Percentiles rank a stretch among this genome's conserved stretches.
Conservation (phyloP, 2,797 vertebrate genomes). For the Sebastes cheni region DNA sequence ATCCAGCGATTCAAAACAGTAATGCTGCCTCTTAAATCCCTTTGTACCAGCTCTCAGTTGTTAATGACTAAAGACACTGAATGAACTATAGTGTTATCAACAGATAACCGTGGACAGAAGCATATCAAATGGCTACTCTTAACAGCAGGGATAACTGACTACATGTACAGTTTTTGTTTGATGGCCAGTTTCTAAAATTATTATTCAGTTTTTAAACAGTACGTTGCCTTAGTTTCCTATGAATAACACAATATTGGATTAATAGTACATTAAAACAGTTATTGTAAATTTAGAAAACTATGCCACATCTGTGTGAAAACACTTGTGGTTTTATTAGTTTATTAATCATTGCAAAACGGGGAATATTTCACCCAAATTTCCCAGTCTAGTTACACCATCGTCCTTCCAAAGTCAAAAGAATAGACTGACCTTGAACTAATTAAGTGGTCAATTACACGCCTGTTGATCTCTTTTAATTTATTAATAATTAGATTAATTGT, state of each 20-base stretch:
- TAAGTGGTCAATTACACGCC: conserved; percentile 84
- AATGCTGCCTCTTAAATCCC: conserved; percentile 84
- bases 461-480: conserved; percentile 82
- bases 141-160: conserved; percentile 45
- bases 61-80: conserved; percentile 84
- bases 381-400: not conserved
- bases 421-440: conserved; percentile 81
- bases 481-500: conserved; percentile 80
- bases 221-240: conserved; percentile 19
- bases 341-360: not conserved
- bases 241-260: not conserved
- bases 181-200: conserved; percentile 34
- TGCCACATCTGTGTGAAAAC: not conserved
- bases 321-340: conserved; percentile 9
- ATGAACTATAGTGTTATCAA: conserved; percentile 75
- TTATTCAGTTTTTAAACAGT: conserved; percentile 27
- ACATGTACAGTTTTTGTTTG: conserved; percentile 40
- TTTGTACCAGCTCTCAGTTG: conserved; percentile 81
- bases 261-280: not conserved
- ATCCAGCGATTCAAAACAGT: conserved; percentile 83
- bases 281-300: not conserved
- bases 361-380: conserved; percentile 15
- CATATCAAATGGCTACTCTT: conserved; percentile 72
- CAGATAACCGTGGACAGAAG: conserved; percentile 70
- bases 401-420: conserved; percentile 71